Conservation (phyloP, 2,888 invertebrate genomes). For the Tetheella fluctuosa region DNA sequence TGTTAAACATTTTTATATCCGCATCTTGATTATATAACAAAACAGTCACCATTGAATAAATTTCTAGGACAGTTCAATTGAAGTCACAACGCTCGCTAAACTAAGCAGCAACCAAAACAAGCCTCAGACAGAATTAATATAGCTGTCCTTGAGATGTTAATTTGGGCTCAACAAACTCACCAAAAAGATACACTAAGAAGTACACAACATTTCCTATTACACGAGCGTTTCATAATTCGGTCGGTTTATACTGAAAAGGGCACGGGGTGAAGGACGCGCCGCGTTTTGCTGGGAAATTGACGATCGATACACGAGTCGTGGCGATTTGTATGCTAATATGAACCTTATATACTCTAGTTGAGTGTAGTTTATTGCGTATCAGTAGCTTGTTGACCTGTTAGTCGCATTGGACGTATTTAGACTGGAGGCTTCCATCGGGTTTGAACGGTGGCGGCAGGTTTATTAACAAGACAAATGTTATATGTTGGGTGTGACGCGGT, state of each 20-base stretch:
- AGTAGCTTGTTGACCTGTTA: slow-evolving; percentile 51
- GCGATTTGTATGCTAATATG: slow-evolving; percentile 30
- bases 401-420: slow-evolving; percentile 47
- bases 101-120: slow-evolving; percentile 2
- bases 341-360: slow-evolving; percentile 28
- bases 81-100: not conserved
- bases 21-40: not conserved
- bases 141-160: slow-evolving; percentile 11
- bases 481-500: slow-evolving; percentile 1
- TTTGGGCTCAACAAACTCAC: not conserved
- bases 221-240: slow-evolving; percentile 44
- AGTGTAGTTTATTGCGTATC: slow-evolving; percentile 18
- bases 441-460: slow-evolving; percentile 30
- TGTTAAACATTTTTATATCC: too few species aligned
- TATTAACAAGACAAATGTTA: slow-evolving; percentile 6
- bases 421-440: slow-evolving; percentile 43
- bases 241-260: slow-evolving; percentile 64
- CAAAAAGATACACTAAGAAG: slow-evolving; percentile 3
- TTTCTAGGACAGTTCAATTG: not conserved
- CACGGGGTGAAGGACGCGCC: slow-evolving; percentile 77
- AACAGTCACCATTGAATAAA: not conserved
- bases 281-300: slow-evolving; percentile 49
- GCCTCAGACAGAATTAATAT: slow-evolving; percentile 6
- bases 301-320: slow-evolving; percentile 69
- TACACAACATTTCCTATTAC: slow-evolving; percentile 22